Conservation (phyloP, 2,797 vertebrate genomes). For the Silurus lanzhouensis region DNA sequence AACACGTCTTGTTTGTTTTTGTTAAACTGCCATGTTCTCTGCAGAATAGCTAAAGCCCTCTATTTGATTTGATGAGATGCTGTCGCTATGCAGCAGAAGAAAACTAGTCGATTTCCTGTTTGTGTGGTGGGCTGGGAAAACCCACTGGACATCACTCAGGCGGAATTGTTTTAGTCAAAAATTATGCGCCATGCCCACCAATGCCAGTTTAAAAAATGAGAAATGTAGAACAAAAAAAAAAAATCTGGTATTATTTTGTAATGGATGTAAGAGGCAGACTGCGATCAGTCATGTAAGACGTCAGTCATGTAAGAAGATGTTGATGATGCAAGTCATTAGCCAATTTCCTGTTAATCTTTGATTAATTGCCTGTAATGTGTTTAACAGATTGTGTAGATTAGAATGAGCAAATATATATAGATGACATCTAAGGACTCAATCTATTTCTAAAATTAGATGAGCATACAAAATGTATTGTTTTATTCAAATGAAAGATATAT, state of each 20-base stretch:
- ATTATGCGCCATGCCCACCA: neutral
- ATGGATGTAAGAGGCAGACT: neutral
- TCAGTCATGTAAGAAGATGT: neutral
- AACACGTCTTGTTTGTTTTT: conserved; percentile 56
- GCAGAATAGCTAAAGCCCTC: conserved; percentile 61
- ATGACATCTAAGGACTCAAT: too few species aligned
- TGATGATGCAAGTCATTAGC: neutral
- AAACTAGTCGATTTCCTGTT: conserved; percentile 43
- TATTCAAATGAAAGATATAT: neutral
- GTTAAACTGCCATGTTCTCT: conserved; percentile 59
- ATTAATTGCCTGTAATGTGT: neutral
- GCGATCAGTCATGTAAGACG: neutral
- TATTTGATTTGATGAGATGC: conserved; percentile 62
- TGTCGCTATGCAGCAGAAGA: conserved; percentile 61
- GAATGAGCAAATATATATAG: too few species aligned
- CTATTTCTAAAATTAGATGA: too few species aligned
- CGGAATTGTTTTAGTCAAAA: neutral
- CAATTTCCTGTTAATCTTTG: neutral
- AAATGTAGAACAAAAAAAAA: neutral
- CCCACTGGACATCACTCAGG: neutral
- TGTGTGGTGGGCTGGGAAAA: neutral
- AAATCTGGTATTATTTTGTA: neutral
- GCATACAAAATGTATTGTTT: too few species aligned
- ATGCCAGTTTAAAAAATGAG: neutral
- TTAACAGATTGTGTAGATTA: neutral